Conservation (phyloP, 2,888 invertebrate genomes). For the Hylaea fasciaria region DNA sequence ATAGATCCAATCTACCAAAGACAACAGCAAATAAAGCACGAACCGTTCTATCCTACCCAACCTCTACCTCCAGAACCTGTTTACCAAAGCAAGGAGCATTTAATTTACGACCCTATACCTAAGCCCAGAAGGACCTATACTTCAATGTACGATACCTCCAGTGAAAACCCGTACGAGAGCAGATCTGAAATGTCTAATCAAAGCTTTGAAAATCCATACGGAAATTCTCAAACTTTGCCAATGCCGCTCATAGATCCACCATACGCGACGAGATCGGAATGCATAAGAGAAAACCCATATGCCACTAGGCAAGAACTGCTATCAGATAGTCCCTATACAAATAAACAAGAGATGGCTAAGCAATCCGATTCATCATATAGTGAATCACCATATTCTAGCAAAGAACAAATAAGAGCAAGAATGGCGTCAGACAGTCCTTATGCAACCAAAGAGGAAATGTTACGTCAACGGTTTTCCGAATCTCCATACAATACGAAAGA, state of each 20-base stretch:
- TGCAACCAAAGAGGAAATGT: slow-evolving; percentile 81
- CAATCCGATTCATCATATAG: slow-evolving; percentile 68
- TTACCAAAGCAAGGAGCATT: slow-evolving; percentile 82
- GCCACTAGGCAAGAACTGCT: slow-evolving; percentile 56
- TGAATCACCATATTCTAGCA: slow-evolving; percentile 78
- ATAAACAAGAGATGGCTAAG: slow-evolving; percentile 64
- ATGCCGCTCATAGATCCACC: slow-evolving; percentile 75
- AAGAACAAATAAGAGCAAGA: slow-evolving; percentile 77
- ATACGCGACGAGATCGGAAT: slow-evolving; percentile 52
- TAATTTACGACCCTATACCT: slow-evolving; percentile 81
- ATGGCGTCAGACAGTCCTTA: slow-evolving; percentile 75
- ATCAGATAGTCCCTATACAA: slow-evolving; percentile 60
- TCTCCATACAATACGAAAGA: slow-evolving; percentile 82
- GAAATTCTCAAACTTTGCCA: slow-evolving; percentile 70
- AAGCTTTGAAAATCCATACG: slow-evolving; percentile 77
- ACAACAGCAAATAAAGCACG: slow-evolving; percentile 79
- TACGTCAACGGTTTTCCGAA: slow-evolving; percentile 79
- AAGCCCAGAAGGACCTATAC: slow-evolving; percentile 81
- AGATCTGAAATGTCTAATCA: slow-evolving; percentile 76
- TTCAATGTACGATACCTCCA: slow-evolving; percentile 76
- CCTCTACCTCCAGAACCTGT: slow-evolving; percentile 82
- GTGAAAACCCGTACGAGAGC: slow-evolving; percentile 74
- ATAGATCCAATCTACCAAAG: slow-evolving; percentile 85
- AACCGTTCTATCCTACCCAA: slow-evolving; percentile 81
- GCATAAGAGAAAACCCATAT: slow-evolving; percentile 56